These are phyloP conservation scores for Turdus rufiventris DNA, from an alignment of 2,113 vertebrate species.

Conservation along the genomic window DNA sequence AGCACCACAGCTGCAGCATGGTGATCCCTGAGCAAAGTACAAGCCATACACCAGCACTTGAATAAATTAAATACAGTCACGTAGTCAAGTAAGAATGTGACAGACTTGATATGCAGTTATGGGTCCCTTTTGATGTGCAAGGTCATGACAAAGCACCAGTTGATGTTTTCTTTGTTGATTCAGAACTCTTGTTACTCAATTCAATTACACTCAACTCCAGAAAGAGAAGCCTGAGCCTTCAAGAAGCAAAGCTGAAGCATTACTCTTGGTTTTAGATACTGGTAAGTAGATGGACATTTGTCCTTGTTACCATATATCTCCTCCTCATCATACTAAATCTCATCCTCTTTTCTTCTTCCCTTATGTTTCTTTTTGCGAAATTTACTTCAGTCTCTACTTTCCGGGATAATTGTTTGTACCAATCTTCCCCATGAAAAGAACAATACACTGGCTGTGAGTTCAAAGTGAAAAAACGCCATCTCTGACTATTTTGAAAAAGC, in stretches of 20 bases:
- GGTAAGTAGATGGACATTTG: background rate
- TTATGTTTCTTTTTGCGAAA: background rate
- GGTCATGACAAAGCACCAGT: background rate
- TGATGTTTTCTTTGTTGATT: background rate
- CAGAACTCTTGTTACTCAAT: background rate
- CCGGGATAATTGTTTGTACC: background rate
- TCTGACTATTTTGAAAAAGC: background rate
- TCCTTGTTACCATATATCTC: background rate
- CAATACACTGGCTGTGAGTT: background rate
- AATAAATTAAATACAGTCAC: background rate
- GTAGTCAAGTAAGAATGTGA: background rate
- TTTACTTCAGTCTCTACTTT: background rate
- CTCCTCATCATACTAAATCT: background rate
- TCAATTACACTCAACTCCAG: background rate
- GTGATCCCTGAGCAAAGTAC: background rate
- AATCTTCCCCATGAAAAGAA: background rate
- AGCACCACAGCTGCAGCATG: background rate
- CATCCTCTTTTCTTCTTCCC: background rate
- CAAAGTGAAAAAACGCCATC: background rate
- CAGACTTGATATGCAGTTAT: background rate
- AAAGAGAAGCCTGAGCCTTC: background rate
- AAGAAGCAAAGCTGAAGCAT: background rate
- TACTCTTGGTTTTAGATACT: background rate
- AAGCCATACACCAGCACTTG: rapidly evolving
- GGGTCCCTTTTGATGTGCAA: background rate